Conservation (phyloP, 2,797 vertebrate genomes). For the Masticophis lateralis region DNA sequence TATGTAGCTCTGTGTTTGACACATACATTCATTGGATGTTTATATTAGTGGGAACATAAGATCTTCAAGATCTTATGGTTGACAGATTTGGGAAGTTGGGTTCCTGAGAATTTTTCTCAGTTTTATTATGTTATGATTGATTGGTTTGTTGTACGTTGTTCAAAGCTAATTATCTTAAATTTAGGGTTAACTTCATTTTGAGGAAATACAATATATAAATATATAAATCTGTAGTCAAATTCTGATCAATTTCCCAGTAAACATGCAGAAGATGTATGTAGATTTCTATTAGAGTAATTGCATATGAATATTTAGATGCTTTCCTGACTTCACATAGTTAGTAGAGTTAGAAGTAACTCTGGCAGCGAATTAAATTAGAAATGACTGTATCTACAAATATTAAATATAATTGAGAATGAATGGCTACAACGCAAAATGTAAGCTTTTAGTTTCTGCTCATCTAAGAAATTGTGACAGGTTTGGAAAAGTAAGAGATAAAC, state of each 20-base stretch:
- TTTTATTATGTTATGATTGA: neutral
- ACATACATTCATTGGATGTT: neutral
- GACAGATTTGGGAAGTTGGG: neutral
- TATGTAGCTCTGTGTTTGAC: neutral
- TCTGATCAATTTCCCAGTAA: neutral
- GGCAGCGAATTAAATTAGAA: conserved; percentile 10
- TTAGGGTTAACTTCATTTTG: neutral
- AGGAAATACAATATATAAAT: neutral
- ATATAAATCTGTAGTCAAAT: neutral
- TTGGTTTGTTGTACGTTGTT: too few relatives aligned
- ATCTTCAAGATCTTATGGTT: neutral
- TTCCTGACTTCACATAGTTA: neutral
- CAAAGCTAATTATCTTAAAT: neutral
- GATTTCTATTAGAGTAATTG: neutral
- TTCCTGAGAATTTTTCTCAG: neutral
- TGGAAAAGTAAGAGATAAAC: neutral
- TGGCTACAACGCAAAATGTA: neutral
- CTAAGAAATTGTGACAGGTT: neutral
- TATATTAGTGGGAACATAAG: neutral
- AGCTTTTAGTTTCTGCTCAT: neutral
- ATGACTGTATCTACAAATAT: neutral
- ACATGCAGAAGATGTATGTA: neutral
- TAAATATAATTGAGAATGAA: conserved; percentile 1
- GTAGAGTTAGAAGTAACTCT: neutral
- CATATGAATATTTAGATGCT: neutral